Evolutionary conservation across 2,797 vertebrate species (phyloP).

Genomic region (Sebastes reedi): DNA sequence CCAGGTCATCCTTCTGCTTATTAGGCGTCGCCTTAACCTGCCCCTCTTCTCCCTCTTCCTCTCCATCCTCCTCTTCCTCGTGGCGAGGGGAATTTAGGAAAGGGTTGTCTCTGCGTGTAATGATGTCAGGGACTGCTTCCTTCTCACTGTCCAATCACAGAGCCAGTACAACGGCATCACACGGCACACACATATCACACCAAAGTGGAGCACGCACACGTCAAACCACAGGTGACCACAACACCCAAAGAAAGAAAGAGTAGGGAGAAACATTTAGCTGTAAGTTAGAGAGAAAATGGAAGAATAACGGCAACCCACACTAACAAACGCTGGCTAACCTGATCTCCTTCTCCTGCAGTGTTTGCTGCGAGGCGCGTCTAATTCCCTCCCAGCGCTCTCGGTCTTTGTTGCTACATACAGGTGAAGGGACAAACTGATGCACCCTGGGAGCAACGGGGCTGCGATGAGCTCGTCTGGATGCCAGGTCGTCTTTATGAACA

Average conservation of each 20-base stretch:
- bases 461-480: constrained; percentile 78
- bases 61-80: constrained; percentile 59
- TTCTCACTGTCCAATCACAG: constrained; percentile 73
- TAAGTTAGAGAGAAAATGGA: constrained; percentile 14
- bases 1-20: constrained; percentile 86
- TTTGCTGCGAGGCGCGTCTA: constrained; percentile 79
- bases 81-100: constrained; percentile 64
- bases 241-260: constrained; percentile 37
- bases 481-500: constrained; percentile 92
- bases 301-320: neutral
- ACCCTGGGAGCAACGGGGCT: constrained; percentile 57
- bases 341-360: constrained; percentile 78
- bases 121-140: constrained; percentile 68
- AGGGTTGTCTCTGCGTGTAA: constrained; percentile 78
- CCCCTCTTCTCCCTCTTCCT: constrained; percentile 54
- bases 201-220: constrained; percentile 22
- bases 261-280: constrained; percentile 22
- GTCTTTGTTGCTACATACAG: constrained; percentile 77
- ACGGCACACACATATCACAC: constrained; percentile 20
- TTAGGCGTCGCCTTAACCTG: constrained; percentile 75
- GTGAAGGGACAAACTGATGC: constrained; percentile 77
- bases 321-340: constrained; percentile 68
- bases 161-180: constrained; percentile 8
- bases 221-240: constrained; percentile 37
- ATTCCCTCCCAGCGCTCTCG: constrained; percentile 83